Base-by-base conservation (phyloP, 2,113 vertebrate genomes). In the Heterotilapia buettikoferi region DNA sequence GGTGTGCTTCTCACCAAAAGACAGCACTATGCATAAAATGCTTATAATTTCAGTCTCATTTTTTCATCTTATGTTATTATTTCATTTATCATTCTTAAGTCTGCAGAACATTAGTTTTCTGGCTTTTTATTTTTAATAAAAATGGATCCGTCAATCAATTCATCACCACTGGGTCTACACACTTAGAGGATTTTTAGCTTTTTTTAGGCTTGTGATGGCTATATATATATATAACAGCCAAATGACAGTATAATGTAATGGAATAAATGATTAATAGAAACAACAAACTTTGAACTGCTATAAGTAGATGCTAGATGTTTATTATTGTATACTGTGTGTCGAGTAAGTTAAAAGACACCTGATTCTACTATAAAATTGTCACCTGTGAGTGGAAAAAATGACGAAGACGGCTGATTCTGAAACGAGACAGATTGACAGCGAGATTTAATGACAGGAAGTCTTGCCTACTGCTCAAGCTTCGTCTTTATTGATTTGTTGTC, bases 401-500 rank as follows among this genome's bases (percentile, higher is more conserved):
- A 38, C 31, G 36, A 86, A 45, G 54, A 78, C 33, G 68, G 84
- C 84, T 78, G 53, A 80, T 83, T 90, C 8, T n/a, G 52, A 88
- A 66, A 87, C 84, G 59, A 92, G 86, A 88, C 81, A 86, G 94
- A 94, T 82, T 95, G 94, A 94, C 93, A 93, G 92, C 81, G 36
- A 59, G 78, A 88, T 80, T 94, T 95, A 93, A 96, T 95, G 90
- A 95, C 92, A 92, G 90, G 92, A 95, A 93, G 93, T 95, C 91
- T 90, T 85, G 93, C 89, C 92, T 71, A 81, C 92, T 78, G 86
- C 92, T 90, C 91, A 86, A 85, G 71, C 90, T 68, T 92, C 93
- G 54, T 90, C 88, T 92, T 93, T 92, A 96, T 96, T 91, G 93
- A 96, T 96, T 96, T 94, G 92, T 94, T 96, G 95, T 94, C 94